Evolutionary conservation across 2,113 vertebrate species (phyloP).

Genomic region (Coptodon rendalli): DNA sequence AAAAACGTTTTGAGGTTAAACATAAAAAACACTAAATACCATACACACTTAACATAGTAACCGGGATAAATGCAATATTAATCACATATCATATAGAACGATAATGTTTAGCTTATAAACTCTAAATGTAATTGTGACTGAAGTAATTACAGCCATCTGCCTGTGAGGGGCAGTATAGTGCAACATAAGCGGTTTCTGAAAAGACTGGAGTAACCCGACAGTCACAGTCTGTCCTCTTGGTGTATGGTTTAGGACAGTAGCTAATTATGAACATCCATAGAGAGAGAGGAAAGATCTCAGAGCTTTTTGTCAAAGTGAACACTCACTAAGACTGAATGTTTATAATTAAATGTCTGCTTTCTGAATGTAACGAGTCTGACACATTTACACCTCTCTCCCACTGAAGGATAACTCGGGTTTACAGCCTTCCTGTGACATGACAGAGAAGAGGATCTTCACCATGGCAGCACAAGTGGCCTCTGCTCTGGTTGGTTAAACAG

Average conservation of each 20-base stretch:
- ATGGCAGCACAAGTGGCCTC: constrained; percentile 72
- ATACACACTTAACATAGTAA: neutral
- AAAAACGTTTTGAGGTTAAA: rapidly evolving
- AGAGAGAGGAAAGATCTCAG: neutral
- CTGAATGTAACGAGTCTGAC: neutral
- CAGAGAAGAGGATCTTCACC: constrained; percentile 67
- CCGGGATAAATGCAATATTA: rapidly evolving
- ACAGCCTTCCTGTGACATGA: constrained; percentile 47
- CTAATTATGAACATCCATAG: neutral
- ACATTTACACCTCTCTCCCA: neutral
- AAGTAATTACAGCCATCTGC: neutral
- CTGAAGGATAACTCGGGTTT: constrained; percentile 31
- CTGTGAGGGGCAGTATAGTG: neutral
- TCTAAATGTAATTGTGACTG: rapidly evolving
- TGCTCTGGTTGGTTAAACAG: constrained; percentile 68
- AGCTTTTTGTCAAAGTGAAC: neutral
- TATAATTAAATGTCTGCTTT: neutral
- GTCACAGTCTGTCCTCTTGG: neutral
- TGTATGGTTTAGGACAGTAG: neutral
- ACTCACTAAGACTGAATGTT: neutral
- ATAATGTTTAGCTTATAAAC: neutral
- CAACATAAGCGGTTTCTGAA: rapidly evolving
- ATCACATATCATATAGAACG: neutral
- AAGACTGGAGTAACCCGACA: neutral
- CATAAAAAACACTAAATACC: neutral